A percentile compares a stretch with the other conserved stretches of the same genome.
Conservation (phyloP, 2,888 invertebrate species). For the Gryllus longicercus region DNA sequence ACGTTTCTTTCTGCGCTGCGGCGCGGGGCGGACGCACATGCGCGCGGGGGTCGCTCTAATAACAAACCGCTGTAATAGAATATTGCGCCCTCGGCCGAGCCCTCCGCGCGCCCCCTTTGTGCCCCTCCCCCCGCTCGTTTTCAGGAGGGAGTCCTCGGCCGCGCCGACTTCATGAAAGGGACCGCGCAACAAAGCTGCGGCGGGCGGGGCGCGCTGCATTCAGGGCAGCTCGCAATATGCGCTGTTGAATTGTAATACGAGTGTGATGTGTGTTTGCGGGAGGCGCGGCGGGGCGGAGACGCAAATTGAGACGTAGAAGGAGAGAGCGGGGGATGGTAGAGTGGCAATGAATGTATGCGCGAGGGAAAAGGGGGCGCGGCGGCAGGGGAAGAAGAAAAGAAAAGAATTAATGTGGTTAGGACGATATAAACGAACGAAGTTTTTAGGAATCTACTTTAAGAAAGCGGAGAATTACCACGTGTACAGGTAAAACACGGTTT, state of each 20-base stretch:
- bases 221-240: background rate
- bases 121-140: background rate
- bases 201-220: background rate
- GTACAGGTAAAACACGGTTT: no score
- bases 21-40: background rate
- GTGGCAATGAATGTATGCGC: background rate
- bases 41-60: background rate
- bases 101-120: background rate
- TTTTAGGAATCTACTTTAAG: no score
- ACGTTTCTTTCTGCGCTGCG: background rate
- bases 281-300: no score
- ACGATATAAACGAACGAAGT: background rate
- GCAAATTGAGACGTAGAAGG: no score
- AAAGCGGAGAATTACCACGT: no score
- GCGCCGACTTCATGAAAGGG: background rate
- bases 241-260: background rate
- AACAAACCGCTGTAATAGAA: conserved; percentile 17
- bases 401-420: background rate
- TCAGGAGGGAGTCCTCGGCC: background rate
- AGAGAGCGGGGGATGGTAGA: background rate
- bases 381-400: background rate
- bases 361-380: background rate
- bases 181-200: background rate
- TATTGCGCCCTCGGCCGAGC: background rate
- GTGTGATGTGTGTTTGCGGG: background rate